Evolutionary conservation across 2,888 invertebrate genomes (phyloP).

Genomic region (Trissolcus brochymenae): DNA sequence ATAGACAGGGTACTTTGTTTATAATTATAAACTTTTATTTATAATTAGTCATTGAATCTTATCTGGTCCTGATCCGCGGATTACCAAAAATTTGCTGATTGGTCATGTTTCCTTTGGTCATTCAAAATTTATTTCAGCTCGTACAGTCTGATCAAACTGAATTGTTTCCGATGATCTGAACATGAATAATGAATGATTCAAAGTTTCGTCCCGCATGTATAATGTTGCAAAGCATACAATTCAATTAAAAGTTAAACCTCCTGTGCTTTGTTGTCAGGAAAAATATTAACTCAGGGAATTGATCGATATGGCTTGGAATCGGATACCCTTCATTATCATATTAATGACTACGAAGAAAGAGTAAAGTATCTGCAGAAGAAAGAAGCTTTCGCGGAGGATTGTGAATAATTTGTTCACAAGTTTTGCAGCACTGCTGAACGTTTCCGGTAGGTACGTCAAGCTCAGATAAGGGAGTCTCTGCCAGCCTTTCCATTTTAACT

Average conservation of each 20-base stretch:
- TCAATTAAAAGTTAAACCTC: conserved; percentile 10
- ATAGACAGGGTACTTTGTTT: too few relatives aligned
- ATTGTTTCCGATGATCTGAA: too few relatives aligned
- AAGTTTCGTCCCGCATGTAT: neutral
- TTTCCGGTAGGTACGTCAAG: conserved; percentile 16
- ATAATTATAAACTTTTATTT: too few relatives aligned
- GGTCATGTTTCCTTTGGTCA: too few relatives aligned
- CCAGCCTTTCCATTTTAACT: conserved; percentile 45
- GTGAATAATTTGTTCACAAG: conserved; percentile 51
- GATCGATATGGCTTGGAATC: conserved; percentile 21
- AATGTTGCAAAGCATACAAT: neutral
- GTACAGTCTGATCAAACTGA: too few relatives aligned
- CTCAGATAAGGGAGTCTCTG: conserved; percentile 36
- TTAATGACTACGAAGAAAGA: conserved; percentile 25
- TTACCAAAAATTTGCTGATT: too few relatives aligned
- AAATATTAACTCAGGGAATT: conserved; percentile 17
- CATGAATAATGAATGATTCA: neutral
- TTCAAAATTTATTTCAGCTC: too few relatives aligned
- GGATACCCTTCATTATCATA: conserved; percentile 31
- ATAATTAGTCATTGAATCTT: too few relatives aligned
- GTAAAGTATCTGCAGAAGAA: conserved; percentile 31
- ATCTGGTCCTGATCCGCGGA: too few relatives aligned
- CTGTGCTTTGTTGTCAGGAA: neutral
- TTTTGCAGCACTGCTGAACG: conserved; percentile 30
- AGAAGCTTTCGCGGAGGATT: conserved; percentile 40